A percentile compares a stretch with the other conserved stretches of the same genome.
phyloP scores from a whole-genome alignment of 2,888 invertebrate species.

The Drosophila melanosoma region DNA sequence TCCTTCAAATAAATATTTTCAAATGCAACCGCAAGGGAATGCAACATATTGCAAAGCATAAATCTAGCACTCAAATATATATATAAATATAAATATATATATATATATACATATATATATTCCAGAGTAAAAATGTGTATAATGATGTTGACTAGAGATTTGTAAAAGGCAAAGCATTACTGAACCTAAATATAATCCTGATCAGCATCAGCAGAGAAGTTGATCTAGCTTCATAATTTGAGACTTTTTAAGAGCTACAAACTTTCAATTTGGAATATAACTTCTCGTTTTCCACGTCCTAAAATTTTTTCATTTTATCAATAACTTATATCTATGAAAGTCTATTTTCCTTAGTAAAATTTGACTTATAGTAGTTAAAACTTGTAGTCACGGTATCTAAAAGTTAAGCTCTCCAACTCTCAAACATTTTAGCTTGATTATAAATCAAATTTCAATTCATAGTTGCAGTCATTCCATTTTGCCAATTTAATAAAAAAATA shows the following conservation, averaged over 20 bases:
- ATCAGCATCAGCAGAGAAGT: not conserved
- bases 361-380: not conserved
- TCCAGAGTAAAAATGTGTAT: not conserved
- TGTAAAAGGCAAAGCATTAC: not conserved
- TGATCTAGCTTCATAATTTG: too few species aligned
- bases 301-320: not conserved
- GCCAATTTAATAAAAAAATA: not conserved
- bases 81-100: constrained; percentile 13
- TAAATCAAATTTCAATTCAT: constrained; percentile 54
- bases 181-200: not conserved
- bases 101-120: not conserved
- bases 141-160: not conserved
- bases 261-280: not conserved
- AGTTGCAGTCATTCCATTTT: constrained; percentile 31
- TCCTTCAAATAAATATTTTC: not conserved
- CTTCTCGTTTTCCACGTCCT: not conserved
- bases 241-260: too few species aligned
- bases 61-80: constrained; percentile 14
- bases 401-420: not conserved
- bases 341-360: not conserved
- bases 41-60: constrained; percentile 26
- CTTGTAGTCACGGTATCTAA: not conserved
- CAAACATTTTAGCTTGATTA: not conserved
- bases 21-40: constrained; percentile 10
- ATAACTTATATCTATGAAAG: not conserved